Percentiles rank a stretch among this genome's conserved stretches.
These are phyloP conservation scores for Paraescarpia echinospica DNA, from an alignment of 1,140 invertebrate genomes.

Conservation along the genomic window DNA sequence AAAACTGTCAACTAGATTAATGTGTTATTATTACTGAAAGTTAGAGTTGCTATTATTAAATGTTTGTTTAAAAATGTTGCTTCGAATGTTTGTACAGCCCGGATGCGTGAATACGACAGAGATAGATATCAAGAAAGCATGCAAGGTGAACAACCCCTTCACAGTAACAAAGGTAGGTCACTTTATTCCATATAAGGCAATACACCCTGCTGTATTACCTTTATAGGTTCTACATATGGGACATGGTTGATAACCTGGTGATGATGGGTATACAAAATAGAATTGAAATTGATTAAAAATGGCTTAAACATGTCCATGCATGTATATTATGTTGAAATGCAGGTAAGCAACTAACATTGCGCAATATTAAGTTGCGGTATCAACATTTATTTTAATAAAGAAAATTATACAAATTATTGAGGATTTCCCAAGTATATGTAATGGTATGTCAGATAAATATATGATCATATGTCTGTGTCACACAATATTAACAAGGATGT, in stretches of 20 bases:
- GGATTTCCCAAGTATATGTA: too few relatives aligned
- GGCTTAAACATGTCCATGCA: neutral
- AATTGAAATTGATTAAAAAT: neutral
- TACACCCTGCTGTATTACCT: neutral
- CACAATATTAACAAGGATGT: too few relatives aligned
- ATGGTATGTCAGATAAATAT: too few relatives aligned
- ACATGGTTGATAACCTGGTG: neutral
- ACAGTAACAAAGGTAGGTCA: constrained; percentile 56
- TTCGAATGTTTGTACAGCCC: constrained; percentile 66
- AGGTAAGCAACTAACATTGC: neutral
- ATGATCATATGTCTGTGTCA: too few relatives aligned
- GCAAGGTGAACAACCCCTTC: constrained; percentile 73
- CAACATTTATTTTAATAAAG: neutral
- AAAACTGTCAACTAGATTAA: too few relatives aligned
- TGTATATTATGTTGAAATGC: neutral
- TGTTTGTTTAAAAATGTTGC: neutral
- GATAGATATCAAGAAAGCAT: constrained; percentile 95
- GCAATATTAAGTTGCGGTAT: neutral
- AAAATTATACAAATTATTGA: too few relatives aligned
- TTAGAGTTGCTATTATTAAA: neutral
- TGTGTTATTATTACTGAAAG: neutral
- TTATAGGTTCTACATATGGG: neutral
- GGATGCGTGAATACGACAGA: constrained; percentile 99
- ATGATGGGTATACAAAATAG: neutral
- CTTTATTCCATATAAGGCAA: constrained; percentile 1